phyloP scores from a whole-genome alignment of 2,888 invertebrate species.

The Julus scandinavius region DNA sequence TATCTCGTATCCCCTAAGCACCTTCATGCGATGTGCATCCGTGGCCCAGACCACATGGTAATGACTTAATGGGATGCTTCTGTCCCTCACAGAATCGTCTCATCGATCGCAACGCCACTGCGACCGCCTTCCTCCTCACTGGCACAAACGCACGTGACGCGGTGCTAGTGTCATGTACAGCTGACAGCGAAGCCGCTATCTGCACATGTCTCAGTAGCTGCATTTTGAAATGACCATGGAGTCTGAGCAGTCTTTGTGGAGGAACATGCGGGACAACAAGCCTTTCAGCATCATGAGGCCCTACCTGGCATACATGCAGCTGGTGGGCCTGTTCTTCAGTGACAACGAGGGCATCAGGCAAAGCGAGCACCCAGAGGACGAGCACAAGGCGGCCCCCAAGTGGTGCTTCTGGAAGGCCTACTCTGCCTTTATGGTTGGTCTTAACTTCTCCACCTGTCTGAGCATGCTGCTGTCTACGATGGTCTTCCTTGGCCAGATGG shows the following conservation, averaged over 20 bases:
- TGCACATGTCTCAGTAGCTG: background rate
- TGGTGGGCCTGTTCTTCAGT: constrained; percentile 2
- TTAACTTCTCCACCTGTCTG: background rate
- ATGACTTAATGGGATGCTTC: background rate
- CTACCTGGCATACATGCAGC: constrained; percentile 37
- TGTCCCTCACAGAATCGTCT: background rate
- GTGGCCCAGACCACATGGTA: background rate
- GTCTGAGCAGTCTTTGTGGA: background rate
- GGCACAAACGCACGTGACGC: background rate
- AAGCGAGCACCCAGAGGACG: background rate
- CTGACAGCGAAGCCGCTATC: background rate
- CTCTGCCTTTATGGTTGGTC: background rate
- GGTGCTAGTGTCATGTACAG: background rate
- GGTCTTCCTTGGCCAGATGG: background rate
- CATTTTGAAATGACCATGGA: background rate
- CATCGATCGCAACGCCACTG: background rate
- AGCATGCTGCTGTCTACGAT: background rate
- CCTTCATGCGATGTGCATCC: background rate
- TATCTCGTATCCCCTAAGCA: background rate
- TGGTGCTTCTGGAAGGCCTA: constrained; percentile 29
- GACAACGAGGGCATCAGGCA: background rate
- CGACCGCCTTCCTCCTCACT: background rate
- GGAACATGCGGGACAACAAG: background rate
- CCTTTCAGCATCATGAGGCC: constrained; percentile 12
- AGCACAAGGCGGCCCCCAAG: background rate